Conservation (phyloP, 2,113 vertebrate species). For the Marmota flaviventris region DNA sequence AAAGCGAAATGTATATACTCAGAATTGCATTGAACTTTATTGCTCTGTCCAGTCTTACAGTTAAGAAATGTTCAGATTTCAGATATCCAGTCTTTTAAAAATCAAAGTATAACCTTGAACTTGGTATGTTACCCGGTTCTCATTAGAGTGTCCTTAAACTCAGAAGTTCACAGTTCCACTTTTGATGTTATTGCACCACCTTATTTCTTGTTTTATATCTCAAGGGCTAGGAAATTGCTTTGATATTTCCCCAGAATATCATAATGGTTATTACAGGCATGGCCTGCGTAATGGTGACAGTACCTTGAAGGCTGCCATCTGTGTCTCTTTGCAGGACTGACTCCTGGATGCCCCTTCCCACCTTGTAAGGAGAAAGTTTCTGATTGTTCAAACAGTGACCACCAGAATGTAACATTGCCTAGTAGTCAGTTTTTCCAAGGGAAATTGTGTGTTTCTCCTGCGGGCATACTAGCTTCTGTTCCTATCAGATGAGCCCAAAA, state of each 20-base stretch:
- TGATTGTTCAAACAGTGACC: background rate
- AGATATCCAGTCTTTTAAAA: constrained; percentile 47
- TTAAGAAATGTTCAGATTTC: constrained; percentile 44
- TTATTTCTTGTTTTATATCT: constrained; percentile 55
- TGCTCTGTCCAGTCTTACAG: constrained; percentile 31
- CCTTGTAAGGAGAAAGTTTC: background rate
- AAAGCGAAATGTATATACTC: constrained; percentile 38
- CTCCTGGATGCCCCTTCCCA: background rate
- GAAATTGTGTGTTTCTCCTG: background rate
- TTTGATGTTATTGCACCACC: background rate
- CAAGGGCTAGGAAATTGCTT: background rate
- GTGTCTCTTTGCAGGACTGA: background rate
- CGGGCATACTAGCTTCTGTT: background rate
- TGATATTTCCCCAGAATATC: background rate
- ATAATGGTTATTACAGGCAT: background rate
- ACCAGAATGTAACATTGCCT: background rate
- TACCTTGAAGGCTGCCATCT: background rate
- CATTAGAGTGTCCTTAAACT: background rate
- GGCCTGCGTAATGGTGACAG: background rate
- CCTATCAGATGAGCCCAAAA: background rate
- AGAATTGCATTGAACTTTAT: constrained; percentile 29
- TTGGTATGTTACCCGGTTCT: constrained; percentile 12
- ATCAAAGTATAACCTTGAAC: constrained; percentile 59
- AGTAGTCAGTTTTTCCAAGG: background rate
- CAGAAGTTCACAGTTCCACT: background rate